phyloP scores from a whole-genome alignment of 2,797 vertebrate species.

The Premnoplex brunnescens region DNA sequence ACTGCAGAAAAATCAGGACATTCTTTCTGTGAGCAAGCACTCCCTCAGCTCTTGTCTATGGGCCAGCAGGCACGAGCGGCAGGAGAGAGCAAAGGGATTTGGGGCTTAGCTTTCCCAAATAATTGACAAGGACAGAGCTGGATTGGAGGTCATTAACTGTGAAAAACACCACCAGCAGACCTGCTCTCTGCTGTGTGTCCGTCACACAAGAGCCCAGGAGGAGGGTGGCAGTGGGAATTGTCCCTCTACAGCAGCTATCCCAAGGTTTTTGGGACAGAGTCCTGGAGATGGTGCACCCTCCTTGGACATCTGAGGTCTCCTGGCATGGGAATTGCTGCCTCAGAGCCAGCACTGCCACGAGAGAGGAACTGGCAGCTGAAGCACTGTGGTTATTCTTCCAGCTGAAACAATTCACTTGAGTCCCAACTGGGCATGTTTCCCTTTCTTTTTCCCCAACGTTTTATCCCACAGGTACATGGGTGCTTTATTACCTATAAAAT shows the following conservation, averaged over 20 bases:
- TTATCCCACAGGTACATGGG: not conserved
- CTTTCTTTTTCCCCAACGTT: not conserved
- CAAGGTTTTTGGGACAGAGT: not conserved
- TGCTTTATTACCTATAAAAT: not conserved
- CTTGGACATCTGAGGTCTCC: not conserved
- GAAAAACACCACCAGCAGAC: not conserved
- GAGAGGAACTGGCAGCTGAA: not conserved
- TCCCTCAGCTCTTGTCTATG: not conserved
- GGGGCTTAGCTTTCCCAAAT: not conserved
- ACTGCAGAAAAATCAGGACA: not conserved
- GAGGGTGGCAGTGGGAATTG: not conserved
- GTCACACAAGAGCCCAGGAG: rapidly evolving
- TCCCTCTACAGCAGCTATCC: not conserved
- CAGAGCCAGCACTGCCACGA: rapidly evolving
- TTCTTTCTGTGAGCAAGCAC: not conserved
- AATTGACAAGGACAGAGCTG: not conserved
- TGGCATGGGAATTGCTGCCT: rapidly evolving
- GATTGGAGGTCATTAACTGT: not conserved
- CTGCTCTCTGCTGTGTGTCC: not conserved
- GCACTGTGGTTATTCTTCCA: not conserved
- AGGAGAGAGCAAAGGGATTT: slow-evolving; percentile 11
- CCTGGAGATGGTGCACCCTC: rapidly evolving
- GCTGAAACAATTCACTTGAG: not conserved
- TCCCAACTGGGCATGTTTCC: not conserved
- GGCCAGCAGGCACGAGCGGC: not conserved